Evolutionary conservation across 2,113 vertebrate genomes (phyloP).

Genomic region (Periophthalmodon schlosseri): DNA sequence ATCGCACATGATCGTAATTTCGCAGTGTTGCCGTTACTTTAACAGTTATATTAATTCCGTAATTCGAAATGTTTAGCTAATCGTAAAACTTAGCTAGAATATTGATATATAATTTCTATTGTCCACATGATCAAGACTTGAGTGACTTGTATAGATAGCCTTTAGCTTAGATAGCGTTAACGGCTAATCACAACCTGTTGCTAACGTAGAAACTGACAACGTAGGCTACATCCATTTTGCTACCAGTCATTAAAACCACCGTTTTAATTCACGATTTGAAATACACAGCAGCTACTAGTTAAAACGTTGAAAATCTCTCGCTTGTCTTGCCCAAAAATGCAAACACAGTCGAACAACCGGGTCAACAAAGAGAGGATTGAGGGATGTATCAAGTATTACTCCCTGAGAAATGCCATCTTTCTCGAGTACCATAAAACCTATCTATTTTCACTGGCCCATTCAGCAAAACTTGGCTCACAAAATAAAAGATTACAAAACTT

Average conservation of each 20-base stretch:
- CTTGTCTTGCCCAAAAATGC: not conserved
- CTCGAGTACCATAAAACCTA: slow-evolving; percentile 57
- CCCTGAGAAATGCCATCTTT: slow-evolving; percentile 69
- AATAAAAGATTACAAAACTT: slow-evolving; percentile 24
- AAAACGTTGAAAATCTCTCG: not conserved
- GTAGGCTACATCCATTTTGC: not conserved
- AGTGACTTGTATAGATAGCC: not conserved
- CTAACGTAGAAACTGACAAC: not conserved
- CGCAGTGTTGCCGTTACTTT: not conserved
- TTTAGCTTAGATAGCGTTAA: not conserved
- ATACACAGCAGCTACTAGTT: not conserved
- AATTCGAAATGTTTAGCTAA: not conserved
- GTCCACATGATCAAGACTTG: not conserved
- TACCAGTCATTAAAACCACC: not conserved
- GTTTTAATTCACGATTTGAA: not conserved
- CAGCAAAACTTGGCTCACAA: slow-evolving; percentile 34
- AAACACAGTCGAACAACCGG: not conserved
- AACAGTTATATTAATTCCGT: not conserved
- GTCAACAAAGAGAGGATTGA: slow-evolving; percentile 33
- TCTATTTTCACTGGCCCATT: slow-evolving; percentile 30
- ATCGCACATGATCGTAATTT: not conserved
- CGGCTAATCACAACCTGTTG: not conserved
- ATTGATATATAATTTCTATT: not conserved
- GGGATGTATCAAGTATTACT: slow-evolving; percentile 71
- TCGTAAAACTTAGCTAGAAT: no score